Evolutionary conservation across 2,888 invertebrate species (phyloP), one percentile per base, ranked within the genome.

Genomic region (Lydus trimaculatus): DNA sequence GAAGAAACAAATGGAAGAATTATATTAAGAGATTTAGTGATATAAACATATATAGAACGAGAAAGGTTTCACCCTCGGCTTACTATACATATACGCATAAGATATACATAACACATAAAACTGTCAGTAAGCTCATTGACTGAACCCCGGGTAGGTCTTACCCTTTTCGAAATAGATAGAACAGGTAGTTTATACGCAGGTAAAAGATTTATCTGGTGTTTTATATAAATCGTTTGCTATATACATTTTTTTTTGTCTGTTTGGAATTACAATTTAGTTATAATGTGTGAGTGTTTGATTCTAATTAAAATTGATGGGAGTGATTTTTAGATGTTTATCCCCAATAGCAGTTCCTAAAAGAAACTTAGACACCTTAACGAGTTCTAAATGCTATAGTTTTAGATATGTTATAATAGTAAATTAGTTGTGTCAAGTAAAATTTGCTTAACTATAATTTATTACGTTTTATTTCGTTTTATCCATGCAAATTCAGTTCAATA

Each of bases 21-120:
- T 52, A 52, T 52, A 52, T 52, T 52, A 23, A 52, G 52, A 52
- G 52, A 52, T 52, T 25, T 52, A 23, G 23, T 25, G 23, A 23
- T 52, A 52, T 20, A 48, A 1, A 48, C 11, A 43, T 17, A 5
- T 17, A 20, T 20, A 20, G 23, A 52, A 25, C 4, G 11, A 11
- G 52, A 52, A 25, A 25, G 52, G 11, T 52, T 52, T 23, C 52
- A 52, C 52, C 52, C 52, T 52, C 3, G 4, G 23, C 25, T 52
- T 23, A 23, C 23, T 17, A 17, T 17, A 43, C 11, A 20, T 13
- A 23, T 52, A 23, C 11, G 23, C n/a, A n/a, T n/a, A 43, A n/a
- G 2, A 69, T 66, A 65, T 66, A 63, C 63, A 69, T 69, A 70
- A 70, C 66, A 64, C 64, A 70, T 70, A 70, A 70, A 70, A 63